Percentiles rank a stretch among this genome's conserved stretches.
phyloP scores from a whole-genome alignment of 2,888 invertebrate genomes.

The Pecten maximus region DNA sequence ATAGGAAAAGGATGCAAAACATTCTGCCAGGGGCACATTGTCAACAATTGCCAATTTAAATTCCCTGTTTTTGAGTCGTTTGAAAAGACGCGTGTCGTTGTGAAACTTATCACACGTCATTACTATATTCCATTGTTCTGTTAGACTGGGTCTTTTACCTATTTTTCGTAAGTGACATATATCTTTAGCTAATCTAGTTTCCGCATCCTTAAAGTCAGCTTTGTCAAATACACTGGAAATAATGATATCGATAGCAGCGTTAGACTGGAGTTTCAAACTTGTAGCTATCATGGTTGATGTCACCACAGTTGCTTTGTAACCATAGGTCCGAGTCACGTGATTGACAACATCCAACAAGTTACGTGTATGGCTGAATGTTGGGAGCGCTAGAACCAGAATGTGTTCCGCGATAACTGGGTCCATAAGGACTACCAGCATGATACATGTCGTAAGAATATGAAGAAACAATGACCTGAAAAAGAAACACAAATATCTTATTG shows the following conservation, averaged over 20 bases:
- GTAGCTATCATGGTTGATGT: neutral
- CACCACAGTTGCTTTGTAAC: neutral
- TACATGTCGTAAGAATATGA: neutral
- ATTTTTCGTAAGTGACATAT: neutral
- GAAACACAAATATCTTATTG: no score
- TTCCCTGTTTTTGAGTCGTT: neutral
- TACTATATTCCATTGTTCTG: neutral
- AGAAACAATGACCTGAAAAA: neutral
- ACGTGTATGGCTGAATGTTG: neutral
- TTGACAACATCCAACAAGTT: neutral
- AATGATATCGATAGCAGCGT: neutral
- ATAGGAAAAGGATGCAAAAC: slow-evolving; percentile 21
- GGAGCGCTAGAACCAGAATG: neutral
- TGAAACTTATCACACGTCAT: neutral
- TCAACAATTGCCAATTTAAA: slow-evolving; percentile 34
- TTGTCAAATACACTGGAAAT: neutral
- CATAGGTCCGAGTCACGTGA: neutral
- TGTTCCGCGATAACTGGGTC: neutral
- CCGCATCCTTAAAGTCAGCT: neutral
- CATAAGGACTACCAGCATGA: neutral
- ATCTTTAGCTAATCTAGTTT: neutral
- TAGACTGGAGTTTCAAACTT: neutral
- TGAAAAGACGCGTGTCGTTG: neutral
- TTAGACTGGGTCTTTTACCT: neutral
- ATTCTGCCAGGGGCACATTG: neutral